These are phyloP conservation scores for Tenthredo distinguenda DNA, from an alignment of 2,888 invertebrate species.

Conservation along the genomic window DNA sequence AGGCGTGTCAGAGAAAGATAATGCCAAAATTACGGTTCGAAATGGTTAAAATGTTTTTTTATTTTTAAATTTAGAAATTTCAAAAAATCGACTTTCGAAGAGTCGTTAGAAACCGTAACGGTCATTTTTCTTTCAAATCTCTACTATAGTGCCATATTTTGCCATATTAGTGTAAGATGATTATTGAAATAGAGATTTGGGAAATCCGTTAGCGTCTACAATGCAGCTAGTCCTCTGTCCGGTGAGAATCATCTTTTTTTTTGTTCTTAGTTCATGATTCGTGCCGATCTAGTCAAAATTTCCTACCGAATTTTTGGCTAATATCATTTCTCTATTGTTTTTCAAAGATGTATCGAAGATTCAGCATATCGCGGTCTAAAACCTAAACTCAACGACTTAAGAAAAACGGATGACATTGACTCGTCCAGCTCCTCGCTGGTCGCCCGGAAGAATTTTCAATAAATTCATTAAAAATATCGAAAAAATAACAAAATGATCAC, in stretches of 20 bases:
- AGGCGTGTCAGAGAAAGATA: not conserved
- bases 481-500: not conserved
- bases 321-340: not conserved
- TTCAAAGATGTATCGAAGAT: not conserved
- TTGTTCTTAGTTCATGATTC: not conserved
- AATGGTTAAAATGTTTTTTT: not conserved
- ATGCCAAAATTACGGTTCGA: not conserved
- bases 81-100: not conserved
- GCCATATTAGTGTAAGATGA: constrained; percentile 63
- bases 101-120: not conserved
- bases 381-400: constrained; percentile 19
- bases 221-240: constrained; percentile 17
- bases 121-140: not conserved
- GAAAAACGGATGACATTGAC: constrained; percentile 57
- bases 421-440: constrained; percentile 70
- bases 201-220: not conserved
- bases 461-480: constrained; percentile 1
- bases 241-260: not conserved
- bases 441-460: constrained; percentile 55
- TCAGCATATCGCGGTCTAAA: no score
- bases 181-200: constrained; percentile 1
- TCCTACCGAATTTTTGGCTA: not conserved
- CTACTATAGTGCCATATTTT: constrained; percentile 70
- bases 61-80: not conserved
- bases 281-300: constrained; percentile 16